Base-by-base conservation (phyloP, 2,888 invertebrate species). In the Atethmia centrago region DNA sequence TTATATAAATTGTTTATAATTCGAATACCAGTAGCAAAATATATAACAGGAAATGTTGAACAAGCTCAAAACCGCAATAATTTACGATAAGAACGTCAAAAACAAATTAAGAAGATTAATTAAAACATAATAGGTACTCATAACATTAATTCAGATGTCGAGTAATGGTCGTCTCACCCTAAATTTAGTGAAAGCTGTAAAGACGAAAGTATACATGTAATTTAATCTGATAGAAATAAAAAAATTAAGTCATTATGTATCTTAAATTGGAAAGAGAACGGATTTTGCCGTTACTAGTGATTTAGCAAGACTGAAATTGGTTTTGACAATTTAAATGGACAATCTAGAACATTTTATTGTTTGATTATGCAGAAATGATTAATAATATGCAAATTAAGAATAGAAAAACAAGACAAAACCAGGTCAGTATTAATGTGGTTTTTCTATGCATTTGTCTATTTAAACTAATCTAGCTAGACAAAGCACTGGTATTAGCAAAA, bases 181-280 rank as follows among this genome's bases (percentile, higher is more conserved):
- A 74, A 74, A 76, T 84, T 80, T 61, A 55, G 84, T 66, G 84
- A 84, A 86, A 84, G 80, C 64, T 74, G 40, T 74, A 74, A 76
- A 63, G 71, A 74, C 72, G 77, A 83, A 85, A 83, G 67, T 74
- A 64, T 64, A 51, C 42, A 69, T 69, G 65, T n/a, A 71, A 81
- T 82, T 68, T 64, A 69, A 56, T 36, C 21, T 21, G 61, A 70
- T 84, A 65, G 67, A 85, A 85, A 77, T 77, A 64, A 68, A 58
- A 66, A 53, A 61, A 85, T 83, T 36, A 80, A 76, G 78, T 74
- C 78, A 76, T 78, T 72, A 73, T 82, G 82, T 21, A 65, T 73
- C 71, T 67, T 51, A 62, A 59, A 62, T 74, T 36, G 67, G 36
- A 65, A 55, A 36, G 59, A 73, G 56, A 78, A 72, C 58, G n/a